phyloP scores from a whole-genome alignment of 2,888 invertebrate species.

The Eueremaeus valkanovi region DNA sequence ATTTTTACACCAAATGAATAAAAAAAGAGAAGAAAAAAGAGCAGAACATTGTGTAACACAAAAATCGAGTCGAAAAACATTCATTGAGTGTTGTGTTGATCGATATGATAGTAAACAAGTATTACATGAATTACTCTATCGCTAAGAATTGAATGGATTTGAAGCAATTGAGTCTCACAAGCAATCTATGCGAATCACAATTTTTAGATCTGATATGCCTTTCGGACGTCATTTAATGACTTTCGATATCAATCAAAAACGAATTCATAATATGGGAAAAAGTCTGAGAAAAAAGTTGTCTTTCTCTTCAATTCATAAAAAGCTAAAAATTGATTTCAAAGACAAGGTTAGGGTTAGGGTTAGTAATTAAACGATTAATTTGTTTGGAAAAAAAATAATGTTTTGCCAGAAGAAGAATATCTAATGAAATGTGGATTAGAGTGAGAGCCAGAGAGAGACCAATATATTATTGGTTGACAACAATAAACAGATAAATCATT shows the following conservation, averaged over 20 bases:
- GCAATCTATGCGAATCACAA: neutral
- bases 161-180: neutral
- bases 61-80: neutral
- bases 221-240: neutral
- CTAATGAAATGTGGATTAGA: neutral
- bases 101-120: neutral
- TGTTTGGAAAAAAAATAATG: neutral
- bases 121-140: conserved; percentile 17
- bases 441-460: neutral
- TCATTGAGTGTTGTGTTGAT: neutral
- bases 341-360: neutral
- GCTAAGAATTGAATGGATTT: conserved; percentile 11
- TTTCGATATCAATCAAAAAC: conserved; percentile 16
- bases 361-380: conserved; percentile 1
- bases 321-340: neutral
- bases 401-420: neutral
- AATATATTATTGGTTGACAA: neutral
- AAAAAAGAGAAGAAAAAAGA: neutral
- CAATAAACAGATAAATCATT: conserved; percentile 12
- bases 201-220: neutral
- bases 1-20: neutral
- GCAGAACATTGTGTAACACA: too few relatives aligned
- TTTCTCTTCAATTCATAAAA: neutral
- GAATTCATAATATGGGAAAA: conserved; percentile 30
- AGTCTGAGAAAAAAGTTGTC: neutral